Evolutionary conservation across 2,888 invertebrate genomes (phyloP).

Genomic region (Apeira syringaria): DNA sequence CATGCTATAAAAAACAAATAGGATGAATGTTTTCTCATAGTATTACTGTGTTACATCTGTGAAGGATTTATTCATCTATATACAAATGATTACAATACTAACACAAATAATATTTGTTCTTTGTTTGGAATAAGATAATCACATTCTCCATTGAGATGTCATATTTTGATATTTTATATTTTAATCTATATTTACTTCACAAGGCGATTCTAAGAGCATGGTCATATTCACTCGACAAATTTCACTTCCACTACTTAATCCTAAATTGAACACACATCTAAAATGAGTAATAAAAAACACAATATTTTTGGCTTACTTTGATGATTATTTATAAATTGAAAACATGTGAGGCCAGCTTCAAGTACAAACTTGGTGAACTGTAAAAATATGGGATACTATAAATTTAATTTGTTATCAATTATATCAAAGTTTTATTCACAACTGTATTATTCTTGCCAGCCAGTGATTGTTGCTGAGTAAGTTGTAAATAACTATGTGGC

Average conservation of each 20-base stretch:
- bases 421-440: slow-evolving; percentile 40
- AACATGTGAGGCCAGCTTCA: slow-evolving; percentile 40
- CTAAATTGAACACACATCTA: slow-evolving; percentile 79
- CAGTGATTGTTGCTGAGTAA: slow-evolving; percentile 39
- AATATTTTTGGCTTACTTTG: slow-evolving; percentile 74
- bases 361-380: slow-evolving; percentile 37
- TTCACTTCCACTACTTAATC: slow-evolving; percentile 65
- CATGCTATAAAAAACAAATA: neutral
- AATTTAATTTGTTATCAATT: slow-evolving; percentile 27
- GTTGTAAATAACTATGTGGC: slow-evolving; percentile 35
- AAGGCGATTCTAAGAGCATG: slow-evolving; percentile 53
- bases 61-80: slow-evolving; percentile 38
- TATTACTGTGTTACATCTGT: neutral
- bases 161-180: slow-evolving; percentile 46
- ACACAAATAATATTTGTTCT: slow-evolving; percentile 60
- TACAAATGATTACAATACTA: slow-evolving; percentile 42
- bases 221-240: slow-evolving; percentile 48
- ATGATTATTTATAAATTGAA: slow-evolving; percentile 44
- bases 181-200: slow-evolving; percentile 48
- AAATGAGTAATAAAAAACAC: slow-evolving; percentile 50
- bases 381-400: slow-evolving; percentile 42
- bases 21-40: neutral
- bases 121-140: slow-evolving; percentile 72
- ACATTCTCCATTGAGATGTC: slow-evolving; percentile 56
- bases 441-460: slow-evolving; percentile 45